Evolutionary conservation across 2,888 invertebrate genomes (phyloP), one percentile per base, ranked within the genome.

Genomic region (Ganaspis brasiliensis): DNA sequence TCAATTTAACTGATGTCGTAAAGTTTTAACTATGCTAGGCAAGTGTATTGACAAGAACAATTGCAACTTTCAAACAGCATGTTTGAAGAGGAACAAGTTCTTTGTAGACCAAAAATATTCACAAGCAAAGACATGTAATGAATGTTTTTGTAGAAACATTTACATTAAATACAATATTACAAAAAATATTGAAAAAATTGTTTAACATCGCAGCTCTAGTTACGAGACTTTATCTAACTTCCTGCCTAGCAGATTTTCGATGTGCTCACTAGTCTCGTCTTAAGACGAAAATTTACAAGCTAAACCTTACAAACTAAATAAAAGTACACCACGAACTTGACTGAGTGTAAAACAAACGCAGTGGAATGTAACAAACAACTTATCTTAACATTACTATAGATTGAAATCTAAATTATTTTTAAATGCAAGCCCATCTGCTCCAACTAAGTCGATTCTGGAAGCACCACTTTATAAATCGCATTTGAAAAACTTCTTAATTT

Each of bases 261-360:
- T 24, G 40, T 45, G 40, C 40, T 45, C 40, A 67, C n/a, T 45
- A 67, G 21, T 40, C 21, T 63, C 37, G 14, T 8, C 3, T 26
- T 26, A 5, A 10, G 2, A 8, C 16, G 12, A 63, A 14, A 19
- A 40, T 12, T 37, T 14, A 63, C 37, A 19, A 19, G 16, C 61
- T 63, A 24, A 45, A 21, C 45, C 40, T 61, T 61, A 61, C 14
- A 35, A 35, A 35, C 4, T 61, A 37, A 61, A 61, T 61, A 45
- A 67, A 67, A 67, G 21, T 21, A 40, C 67, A 45, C 21, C 67
- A 67, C 14, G 19, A 45, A 67, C 3, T 21, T 67, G 67, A 67
- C 67, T 45, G 19, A 37, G 37, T 19, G 19, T 35, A 61, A 61
- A 59, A 61, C 35, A 61, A 61, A 61, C 35, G 16, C 19, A 37